Base-by-base conservation (phyloP, 2,888 invertebrate species). In the Lepidocyrtoides sp. region DNA sequence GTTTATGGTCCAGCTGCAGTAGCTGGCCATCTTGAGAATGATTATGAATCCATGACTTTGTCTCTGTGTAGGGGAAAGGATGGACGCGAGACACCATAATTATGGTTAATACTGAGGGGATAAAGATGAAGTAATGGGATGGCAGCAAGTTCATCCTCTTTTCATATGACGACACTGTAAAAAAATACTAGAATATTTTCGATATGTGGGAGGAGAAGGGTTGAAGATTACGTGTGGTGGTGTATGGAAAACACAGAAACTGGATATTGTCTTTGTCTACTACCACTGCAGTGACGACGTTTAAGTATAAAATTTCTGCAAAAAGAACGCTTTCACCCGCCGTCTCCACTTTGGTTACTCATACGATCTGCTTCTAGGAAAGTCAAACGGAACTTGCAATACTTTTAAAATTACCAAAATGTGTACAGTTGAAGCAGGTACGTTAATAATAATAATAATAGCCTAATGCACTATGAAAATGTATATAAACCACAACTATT, bases 1-100 rank as follows among this genome's bases (percentile, higher is more conserved):
- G 82, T 36, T 57, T 41, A 57, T 81, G 60, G 60, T 81, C 81
- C 81, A 81, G 81, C 66, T 83, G 82, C 57, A 60, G 17, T 41
- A 60, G 29, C 29, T 29, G 83, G n/a, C 36, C 57, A 77, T 57
- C 75, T 57, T 48, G 69, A 8, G 60, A 32, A 17, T 57, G 17
- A 17, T 85, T 79, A 29, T 89, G 91, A 82, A 92, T 85, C 91
- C 91, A 92, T 23, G 91, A 89, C 85, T 89, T 89, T 48, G 83
- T 92, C 82, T 92, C 91, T 82, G 91, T 84, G 79, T 89, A 88
- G 36, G 91, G 90, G 69, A 91, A 91, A 66, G 90, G 90, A 63
- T 91, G 90, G 57, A 91, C 90, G 41, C 79, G 85, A 85, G 90
- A 91, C 81, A 91, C 90, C 90, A 91, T 91, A 57, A 89, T 84